Base-by-base conservation (phyloP, 2,888 invertebrate genomes). In the Coleophora flavipennella region DNA sequence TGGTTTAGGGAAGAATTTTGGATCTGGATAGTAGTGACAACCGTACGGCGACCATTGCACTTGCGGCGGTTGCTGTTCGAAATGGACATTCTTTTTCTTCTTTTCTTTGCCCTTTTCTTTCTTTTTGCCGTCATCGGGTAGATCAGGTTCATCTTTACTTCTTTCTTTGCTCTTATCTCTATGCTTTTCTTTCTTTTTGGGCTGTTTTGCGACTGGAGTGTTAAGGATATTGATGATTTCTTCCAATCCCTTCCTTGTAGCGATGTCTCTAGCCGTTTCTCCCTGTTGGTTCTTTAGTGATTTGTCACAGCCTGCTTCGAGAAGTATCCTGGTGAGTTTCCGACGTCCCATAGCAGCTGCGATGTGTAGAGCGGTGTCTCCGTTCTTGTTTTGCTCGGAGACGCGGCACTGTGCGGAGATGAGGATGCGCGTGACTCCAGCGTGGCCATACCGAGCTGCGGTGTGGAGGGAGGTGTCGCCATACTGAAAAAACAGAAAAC, bases 391-490 rank as follows among this genome's bases (percentile, higher is more conserved):
- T 60, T 94, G 93, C 59, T 94, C 94, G 42, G 94, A 92, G 39
- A 94, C 91, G 53, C 91, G 88, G 67, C 94, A 93, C 53, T 92
- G 88, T 0, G 96, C 97, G 29, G 96, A 96, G 52, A 98, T 91
- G 39, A 98, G 89, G 57, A 98, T 97, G 39, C 97, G 88, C 0
- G 96, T 94, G 44, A 97, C 97, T 2, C 97, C 97, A 0, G 97
- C 97, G 78, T 98, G 98, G 0, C 97, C 97, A 71, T 98, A 97
- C 13, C 97, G 89, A 4, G 96, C 95, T 1, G 96, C 94, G 2
- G 97, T 97, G 75, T 98, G 97, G 20, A 98, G 86, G 0, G 97
- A 91, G 0, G 97, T 96, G 68, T 97, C 97, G 4, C 97, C 97
- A 69, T 97, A 97, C 95, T 95, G 83, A 12, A 86, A 43, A 38